These are phyloP conservation scores for Lontra canadensis DNA, from an alignment of 2,113 vertebrate species.

Conservation along the genomic window DNA sequence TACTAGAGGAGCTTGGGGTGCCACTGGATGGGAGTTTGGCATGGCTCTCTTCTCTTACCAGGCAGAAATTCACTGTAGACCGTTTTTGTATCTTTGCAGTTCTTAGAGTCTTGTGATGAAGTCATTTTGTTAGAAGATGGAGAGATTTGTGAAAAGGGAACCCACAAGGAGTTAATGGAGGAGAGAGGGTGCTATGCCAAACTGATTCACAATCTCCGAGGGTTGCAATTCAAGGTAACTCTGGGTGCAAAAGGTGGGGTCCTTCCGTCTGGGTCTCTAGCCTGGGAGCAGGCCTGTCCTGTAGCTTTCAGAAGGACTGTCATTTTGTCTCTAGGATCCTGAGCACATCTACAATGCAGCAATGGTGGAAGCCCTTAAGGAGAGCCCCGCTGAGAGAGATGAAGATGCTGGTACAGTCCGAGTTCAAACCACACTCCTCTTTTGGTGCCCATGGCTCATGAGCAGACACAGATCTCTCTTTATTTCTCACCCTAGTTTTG, in stretches of 20 bases:
- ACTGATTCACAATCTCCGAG: slow-evolving; percentile 85
- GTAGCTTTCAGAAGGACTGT: neutral
- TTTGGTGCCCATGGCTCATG: neutral
- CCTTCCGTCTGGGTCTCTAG: rapidly evolving
- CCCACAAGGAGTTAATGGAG: slow-evolving; percentile 84
- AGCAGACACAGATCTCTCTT: neutral
- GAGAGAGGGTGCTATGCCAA: slow-evolving; percentile 84
- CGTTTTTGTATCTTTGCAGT: slow-evolving; percentile 71
- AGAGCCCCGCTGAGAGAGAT: slow-evolving; percentile 45
- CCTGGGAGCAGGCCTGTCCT: neutral
- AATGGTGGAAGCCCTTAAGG: slow-evolving; percentile 5
- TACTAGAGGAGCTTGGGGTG: no score
- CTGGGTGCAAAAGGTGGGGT: rapidly evolving
- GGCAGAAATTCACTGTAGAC: neutral
- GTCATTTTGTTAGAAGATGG: slow-evolving; percentile 89
- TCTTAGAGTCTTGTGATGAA: slow-evolving; percentile 90
- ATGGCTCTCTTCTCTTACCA: no score
- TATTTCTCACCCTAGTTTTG: slow-evolving; percentile 81
- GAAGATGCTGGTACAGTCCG: slow-evolving; percentile 81
- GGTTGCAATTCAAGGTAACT: slow-evolving; percentile 83
- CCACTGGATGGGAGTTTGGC: neutral
- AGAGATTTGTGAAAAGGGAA: slow-evolving; percentile 86
- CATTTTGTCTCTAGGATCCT: slow-evolving; percentile 62
- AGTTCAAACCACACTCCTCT: neutral
- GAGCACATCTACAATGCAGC: slow-evolving; percentile 63